Evolutionary conservation across 2,888 invertebrate species (phyloP).

Genomic region (Linnaemya tessellans): DNA sequence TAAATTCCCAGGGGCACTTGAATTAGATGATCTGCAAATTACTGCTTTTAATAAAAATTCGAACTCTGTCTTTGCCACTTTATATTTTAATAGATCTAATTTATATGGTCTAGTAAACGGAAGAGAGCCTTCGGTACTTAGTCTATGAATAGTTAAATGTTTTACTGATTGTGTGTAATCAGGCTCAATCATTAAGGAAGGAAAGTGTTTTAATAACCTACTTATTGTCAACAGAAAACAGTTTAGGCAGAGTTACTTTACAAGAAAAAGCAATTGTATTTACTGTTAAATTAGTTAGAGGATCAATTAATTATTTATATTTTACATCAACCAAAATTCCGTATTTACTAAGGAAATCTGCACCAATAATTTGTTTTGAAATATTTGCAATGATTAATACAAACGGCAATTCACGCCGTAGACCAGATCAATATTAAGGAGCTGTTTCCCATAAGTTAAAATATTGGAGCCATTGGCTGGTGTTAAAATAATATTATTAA

Average conservation of each 20-base stretch:
- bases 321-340: constrained; percentile 14
- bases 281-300: background rate
- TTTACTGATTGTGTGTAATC: background rate
- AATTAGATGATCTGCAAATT: background rate
- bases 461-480: constrained; percentile 5
- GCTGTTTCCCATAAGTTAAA: background rate
- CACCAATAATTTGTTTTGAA: background rate
- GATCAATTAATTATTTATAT: background rate
- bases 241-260: background rate
- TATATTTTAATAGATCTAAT: background rate
- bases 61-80: background rate
- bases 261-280: background rate
- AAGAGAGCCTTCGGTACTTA: background rate
- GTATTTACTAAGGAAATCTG: constrained; percentile 10
- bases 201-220: background rate
- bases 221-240: background rate
- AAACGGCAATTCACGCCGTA: constrained; percentile 13
- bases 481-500: constrained; percentile 1
- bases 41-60: background rate
- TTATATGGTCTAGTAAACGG: background rate
- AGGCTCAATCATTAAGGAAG: background rate
- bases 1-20: background rate
- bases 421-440: background rate
- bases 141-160: background rate
- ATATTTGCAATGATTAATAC: constrained; percentile 5